Conservation (phyloP, 1,140 invertebrate species). For the Heliconius congener region DNA sequence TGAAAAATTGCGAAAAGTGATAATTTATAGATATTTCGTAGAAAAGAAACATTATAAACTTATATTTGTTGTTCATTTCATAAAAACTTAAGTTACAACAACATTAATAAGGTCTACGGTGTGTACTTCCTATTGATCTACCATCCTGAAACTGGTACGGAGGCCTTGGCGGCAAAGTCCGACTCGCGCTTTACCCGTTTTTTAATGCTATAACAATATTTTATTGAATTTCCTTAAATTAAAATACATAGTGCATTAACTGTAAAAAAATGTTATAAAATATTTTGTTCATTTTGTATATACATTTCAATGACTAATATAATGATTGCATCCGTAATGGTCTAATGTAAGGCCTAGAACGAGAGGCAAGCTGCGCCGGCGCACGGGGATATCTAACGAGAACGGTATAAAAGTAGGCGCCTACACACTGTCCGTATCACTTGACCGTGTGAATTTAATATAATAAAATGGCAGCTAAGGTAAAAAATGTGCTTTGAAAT, state of each 20-base stretch:
- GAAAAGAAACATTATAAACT: no score
- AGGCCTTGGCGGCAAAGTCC: no score
- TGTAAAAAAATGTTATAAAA: background rate
- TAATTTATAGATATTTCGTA: no score
- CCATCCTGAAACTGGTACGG: no score
- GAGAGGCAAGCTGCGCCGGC: conserved; percentile 31
- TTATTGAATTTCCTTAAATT: no score
- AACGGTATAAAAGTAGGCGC: conserved; percentile 68
- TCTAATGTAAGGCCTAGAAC: conserved; percentile 37
- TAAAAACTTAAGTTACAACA: no score
- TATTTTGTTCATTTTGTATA: background rate
- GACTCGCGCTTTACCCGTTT: no score
- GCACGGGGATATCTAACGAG: conserved; percentile 62
- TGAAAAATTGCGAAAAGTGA: no score
- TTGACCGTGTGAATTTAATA: conserved; percentile 70
- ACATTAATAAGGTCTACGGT: no score
- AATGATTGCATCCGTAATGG: conserved; percentile 34
- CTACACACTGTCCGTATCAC: conserved; percentile 64
- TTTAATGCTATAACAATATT: no score
- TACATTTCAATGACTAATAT: conserved; percentile 21
- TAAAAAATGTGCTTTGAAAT: conserved; percentile 40
- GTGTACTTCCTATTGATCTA: no score
- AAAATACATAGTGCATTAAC: background rate
- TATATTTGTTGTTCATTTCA: no score
- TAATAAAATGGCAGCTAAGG: conserved; percentile 77